These are phyloP conservation scores for Parnassius apollo DNA, from an alignment of 2,888 invertebrate species.

Conservation along the genomic window DNA sequence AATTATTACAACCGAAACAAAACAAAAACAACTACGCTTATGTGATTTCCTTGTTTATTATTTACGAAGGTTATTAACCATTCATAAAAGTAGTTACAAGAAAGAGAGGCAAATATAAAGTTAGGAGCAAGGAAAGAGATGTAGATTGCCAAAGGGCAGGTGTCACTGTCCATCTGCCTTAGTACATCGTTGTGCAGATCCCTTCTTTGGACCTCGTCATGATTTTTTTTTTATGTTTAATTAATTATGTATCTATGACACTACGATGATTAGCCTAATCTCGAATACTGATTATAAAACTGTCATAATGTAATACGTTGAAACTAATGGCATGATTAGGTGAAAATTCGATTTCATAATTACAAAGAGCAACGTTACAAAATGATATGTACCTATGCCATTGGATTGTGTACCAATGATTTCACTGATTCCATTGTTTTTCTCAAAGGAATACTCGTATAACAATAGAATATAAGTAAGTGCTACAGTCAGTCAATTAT, in stretches of 20 bases:
- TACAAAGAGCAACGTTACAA: background rate
- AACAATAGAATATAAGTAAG: no score
- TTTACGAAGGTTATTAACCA: slow-evolving; percentile 38
- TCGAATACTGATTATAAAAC: slow-evolving; percentile 16
- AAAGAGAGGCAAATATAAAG: slow-evolving; percentile 41
- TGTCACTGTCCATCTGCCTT: slow-evolving; percentile 68
- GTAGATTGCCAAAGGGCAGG: slow-evolving; percentile 61
- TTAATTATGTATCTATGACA: slow-evolving; percentile 28
- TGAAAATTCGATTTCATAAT: slow-evolving; percentile 10
- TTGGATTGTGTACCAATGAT: no score
- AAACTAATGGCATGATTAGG: slow-evolving; percentile 4
- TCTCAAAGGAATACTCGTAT: no score
- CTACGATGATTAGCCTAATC: slow-evolving; percentile 12
- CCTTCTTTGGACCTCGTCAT: slow-evolving; percentile 43
- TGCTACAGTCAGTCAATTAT: no score
- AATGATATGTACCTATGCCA: background rate
- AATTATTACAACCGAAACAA: slow-evolving; percentile 14
- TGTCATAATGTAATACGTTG: slow-evolving; percentile 8
- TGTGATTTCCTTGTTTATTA: slow-evolving; percentile 37
- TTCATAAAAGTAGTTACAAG: slow-evolving; percentile 41
- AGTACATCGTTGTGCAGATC: slow-evolving; percentile 46
- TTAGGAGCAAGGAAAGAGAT: slow-evolving; percentile 49
- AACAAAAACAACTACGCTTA: slow-evolving; percentile 11
- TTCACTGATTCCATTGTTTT: no score
- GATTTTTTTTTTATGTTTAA: slow-evolving; percentile 38